Conservation (phyloP, 30 jellyfish, hydroid and myxozoan genomes). For the Hydra vulgaris region DNA sequence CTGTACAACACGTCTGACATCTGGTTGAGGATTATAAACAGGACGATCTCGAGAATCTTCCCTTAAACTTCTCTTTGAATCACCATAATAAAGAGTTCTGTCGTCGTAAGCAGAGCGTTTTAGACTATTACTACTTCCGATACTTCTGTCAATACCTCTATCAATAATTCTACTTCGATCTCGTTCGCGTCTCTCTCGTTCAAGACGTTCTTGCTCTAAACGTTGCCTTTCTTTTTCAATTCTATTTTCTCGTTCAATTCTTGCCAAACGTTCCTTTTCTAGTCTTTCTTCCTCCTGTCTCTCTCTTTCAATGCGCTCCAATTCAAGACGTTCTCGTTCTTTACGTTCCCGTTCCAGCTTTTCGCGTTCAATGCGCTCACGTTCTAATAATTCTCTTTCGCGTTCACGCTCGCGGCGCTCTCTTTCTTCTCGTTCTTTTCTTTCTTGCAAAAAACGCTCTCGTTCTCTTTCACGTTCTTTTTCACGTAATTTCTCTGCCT, state of each 20-base stretch:
- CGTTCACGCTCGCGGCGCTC: constrained; percentile 80
- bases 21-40: not conserved
- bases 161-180: constrained; percentile 17
- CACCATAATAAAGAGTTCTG: constrained; percentile 33
- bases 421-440: constrained; percentile 60
- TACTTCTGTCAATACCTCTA: constrained; percentile 27
- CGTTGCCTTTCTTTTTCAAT: constrained; percentile 78
- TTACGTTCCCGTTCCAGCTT: constrained; percentile 59
- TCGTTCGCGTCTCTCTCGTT: constrained; percentile 55
- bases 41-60: constrained; percentile 9
- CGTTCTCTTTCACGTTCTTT: constrained; percentile 67
- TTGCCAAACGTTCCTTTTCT: constrained; percentile 63
- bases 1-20: constrained; percentile 29
- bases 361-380: constrained; percentile 74
- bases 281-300: constrained; percentile 72
- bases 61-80: constrained; percentile 27
- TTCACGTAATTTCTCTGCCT: constrained; percentile 62
- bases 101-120: constrained; percentile 57
- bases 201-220: constrained; percentile 79
- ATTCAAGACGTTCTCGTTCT: constrained; percentile 76
- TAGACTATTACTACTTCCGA: not conserved
- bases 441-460: constrained; percentile 60
- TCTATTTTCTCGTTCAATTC: constrained; percentile 64
- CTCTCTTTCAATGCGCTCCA: constrained; percentile 79
- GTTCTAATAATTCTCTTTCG: constrained; percentile 62